Evolutionary conservation across 2,888 invertebrate species (phyloP).

Genomic region (Mellilla xanthometata): DNA sequence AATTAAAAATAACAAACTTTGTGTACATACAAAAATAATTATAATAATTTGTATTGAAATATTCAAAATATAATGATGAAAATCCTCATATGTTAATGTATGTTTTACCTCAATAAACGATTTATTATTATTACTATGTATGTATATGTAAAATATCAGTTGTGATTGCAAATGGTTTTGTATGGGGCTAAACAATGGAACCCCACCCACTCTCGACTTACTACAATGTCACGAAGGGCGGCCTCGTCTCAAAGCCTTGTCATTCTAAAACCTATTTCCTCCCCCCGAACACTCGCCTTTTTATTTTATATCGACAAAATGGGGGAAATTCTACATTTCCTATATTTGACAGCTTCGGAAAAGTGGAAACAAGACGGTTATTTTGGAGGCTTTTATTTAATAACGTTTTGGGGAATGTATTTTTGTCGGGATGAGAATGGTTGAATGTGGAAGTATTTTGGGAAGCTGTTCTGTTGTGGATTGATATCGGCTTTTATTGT

Average conservation of each 20-base stretch:
- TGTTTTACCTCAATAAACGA: no score
- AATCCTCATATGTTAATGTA: no score
- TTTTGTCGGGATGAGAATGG: slow-evolving; percentile 14
- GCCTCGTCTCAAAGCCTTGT: slow-evolving; percentile 31
- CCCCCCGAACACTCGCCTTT: slow-evolving; percentile 30
- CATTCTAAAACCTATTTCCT: slow-evolving; percentile 37
- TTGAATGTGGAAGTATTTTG: background rate
- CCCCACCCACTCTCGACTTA: slow-evolving; percentile 14
- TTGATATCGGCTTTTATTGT: background rate
- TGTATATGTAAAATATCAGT: no score
- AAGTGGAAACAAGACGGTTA: slow-evolving; percentile 25
- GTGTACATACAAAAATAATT: no score
- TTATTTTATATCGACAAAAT: slow-evolving; percentile 31
- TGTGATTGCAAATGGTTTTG: no score
- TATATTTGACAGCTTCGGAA: slow-evolving; percentile 25
- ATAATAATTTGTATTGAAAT: no score
- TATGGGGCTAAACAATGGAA: slow-evolving; percentile 21
- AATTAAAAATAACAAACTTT: no score
- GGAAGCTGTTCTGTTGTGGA: background rate
- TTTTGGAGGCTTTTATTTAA: slow-evolving; percentile 21
- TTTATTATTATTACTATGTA: no score
- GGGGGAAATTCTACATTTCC: slow-evolving; percentile 33
- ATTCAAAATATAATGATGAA: no score
- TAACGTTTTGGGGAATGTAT: slow-evolving; percentile 12
- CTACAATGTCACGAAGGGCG: slow-evolving; percentile 30